These are phyloP conservation scores for Triops cancriformis DNA, from an alignment of 1,140 invertebrate species.

Conservation along the genomic window DNA sequence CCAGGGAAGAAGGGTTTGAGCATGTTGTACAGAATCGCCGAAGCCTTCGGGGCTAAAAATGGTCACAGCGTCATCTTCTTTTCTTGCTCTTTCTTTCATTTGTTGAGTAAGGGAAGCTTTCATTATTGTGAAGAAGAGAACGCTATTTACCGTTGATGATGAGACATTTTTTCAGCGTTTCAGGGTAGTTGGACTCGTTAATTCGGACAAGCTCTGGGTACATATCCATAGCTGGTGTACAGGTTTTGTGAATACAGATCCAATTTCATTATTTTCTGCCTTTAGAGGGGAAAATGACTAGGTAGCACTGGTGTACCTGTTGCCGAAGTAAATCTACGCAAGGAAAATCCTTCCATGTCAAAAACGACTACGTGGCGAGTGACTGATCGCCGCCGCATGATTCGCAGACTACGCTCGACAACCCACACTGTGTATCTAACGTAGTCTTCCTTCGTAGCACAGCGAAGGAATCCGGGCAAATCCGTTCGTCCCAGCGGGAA, in stretches of 20 bases:
- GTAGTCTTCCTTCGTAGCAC: conserved; percentile 59
- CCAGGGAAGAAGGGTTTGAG: conserved; percentile 64
- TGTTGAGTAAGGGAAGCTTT: too few species aligned
- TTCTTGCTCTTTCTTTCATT: too few species aligned
- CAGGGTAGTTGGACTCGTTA: conserved; percentile 37
- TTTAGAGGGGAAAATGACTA: too few species aligned
- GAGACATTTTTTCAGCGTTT: conserved; percentile 41
- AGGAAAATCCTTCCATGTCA: conserved; percentile 75
- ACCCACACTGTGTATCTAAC: conserved; percentile 52
- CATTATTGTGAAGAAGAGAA: background rate
- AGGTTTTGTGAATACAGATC: background rate
- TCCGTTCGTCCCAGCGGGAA: conserved; percentile 40
- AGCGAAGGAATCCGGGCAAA: conserved; percentile 68
- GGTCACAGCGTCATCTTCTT: too few species aligned
- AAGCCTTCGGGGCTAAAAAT: conserved; percentile 37
- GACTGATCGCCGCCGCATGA: conserved; percentile 49
- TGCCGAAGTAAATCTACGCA: conserved; percentile 72
- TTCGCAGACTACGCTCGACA: conserved; percentile 44
- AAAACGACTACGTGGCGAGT: conserved; percentile 61
- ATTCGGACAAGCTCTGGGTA: conserved; percentile 39
- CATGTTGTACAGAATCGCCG: conserved; percentile 42
- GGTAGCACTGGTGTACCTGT: conserved; percentile 54
- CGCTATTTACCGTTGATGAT: conserved; percentile 48
- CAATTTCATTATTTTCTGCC: conserved; percentile 3
- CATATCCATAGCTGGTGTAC: conserved; percentile 17